A percentile compares a stretch with the other conserved stretches of the same genome.
These are phyloP conservation scores for Genyomyrus donnyi DNA, from an alignment of 2,113 vertebrate genomes.

Conservation along the genomic window DNA sequence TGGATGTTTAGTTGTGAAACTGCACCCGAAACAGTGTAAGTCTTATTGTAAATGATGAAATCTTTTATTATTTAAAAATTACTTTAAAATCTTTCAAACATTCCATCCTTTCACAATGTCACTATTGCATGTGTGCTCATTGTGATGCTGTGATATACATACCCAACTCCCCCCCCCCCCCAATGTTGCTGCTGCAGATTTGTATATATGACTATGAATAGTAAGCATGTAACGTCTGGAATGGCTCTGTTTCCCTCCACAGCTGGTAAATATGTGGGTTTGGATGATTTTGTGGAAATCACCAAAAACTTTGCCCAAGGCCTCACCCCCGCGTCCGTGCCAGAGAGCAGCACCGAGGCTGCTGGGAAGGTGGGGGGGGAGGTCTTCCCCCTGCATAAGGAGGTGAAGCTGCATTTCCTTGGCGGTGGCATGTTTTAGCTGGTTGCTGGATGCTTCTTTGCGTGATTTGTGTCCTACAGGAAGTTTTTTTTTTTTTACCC, in stretches of 20 bases:
- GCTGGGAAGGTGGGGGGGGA: constrained; percentile 55
- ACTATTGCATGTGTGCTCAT: background rate
- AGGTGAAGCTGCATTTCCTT: constrained; percentile 44
- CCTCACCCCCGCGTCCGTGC: constrained; percentile 60
- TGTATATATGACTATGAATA: background rate
- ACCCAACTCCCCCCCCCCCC: background rate
- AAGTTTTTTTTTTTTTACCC: background rate
- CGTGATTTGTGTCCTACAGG: background rate
- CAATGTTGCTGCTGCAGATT: background rate
- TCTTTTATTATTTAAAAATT: background rate
- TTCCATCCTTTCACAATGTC: background rate
- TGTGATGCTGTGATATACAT: background rate
- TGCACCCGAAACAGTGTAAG: background rate
- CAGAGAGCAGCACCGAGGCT: constrained; percentile 44
- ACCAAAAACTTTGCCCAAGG: constrained; percentile 87
- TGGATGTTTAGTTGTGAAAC: background rate
- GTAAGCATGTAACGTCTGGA: background rate
- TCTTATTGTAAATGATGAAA: background rate
- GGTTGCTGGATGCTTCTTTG: background rate
- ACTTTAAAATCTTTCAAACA: background rate
- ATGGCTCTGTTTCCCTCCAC: background rate
- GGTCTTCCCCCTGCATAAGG: constrained; percentile 59
- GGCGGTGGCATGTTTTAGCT: background rate
- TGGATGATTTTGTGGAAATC: constrained; percentile 92
- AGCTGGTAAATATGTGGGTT: constrained; percentile 74